A percentile compares a stretch with the other conserved stretches of the same genome.
Conservation (phyloP, 2,797 vertebrate species). For the Sarcoramphus papa region DNA sequence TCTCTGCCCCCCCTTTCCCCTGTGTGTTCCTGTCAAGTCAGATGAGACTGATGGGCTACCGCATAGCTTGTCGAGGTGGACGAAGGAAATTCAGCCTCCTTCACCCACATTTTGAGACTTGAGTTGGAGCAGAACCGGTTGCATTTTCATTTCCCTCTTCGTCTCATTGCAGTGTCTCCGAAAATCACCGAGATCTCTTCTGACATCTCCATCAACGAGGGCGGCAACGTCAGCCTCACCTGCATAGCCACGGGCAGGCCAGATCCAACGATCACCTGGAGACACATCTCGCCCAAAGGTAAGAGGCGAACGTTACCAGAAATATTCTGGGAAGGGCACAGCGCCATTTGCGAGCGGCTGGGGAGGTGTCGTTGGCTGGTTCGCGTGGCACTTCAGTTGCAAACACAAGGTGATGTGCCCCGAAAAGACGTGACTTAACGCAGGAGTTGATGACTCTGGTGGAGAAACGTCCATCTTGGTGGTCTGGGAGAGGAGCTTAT, state of each 20-base stretch:
- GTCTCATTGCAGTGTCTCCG: conserved; percentile 74
- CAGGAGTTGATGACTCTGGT: neutral
- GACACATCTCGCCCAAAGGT: conserved; percentile 83
- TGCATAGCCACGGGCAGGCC: conserved; percentile 82
- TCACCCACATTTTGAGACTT: neutral
- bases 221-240: conserved; percentile 78
- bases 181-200: conserved; percentile 80
- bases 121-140: neutral
- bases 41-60: neutral
- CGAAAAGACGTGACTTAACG: neutral
- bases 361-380: accelerated
- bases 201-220: conserved; percentile 81
- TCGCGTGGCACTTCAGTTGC: neutral
- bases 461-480: neutral
- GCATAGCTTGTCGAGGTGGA: neutral
- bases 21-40: neutral
- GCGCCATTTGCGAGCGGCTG: accelerated
- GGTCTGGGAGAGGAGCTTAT: neutral
- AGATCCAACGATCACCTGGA: conserved; percentile 82
- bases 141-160: neutral
- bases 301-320: neutral
- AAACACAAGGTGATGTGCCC: neutral
- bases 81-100: neutral
- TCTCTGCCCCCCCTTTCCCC: neutral
- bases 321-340: neutral